Base-by-base conservation (phyloP, 1,140 invertebrate species). In the Diabrotica undecimpunctata region DNA sequence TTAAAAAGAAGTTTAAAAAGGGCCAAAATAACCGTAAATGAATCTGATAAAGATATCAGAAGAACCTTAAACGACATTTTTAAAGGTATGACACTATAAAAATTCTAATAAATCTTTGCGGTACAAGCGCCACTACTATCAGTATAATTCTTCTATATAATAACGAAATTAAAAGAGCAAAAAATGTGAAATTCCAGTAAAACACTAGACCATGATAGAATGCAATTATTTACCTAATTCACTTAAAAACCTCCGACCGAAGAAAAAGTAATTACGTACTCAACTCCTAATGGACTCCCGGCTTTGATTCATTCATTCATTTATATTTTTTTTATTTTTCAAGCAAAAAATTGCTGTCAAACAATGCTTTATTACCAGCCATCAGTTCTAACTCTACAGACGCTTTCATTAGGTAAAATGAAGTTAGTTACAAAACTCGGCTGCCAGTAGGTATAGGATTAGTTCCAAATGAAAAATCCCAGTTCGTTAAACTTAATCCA, bases 181-280 rank as follows among this genome's bases (percentile, higher is more conserved):
- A 57, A 37, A 10, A 10, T 7, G 55, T 10, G 8, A 46, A 57
- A 57, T 57, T 57, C 36, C 55, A 37, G n/a, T 57, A 37, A 41
- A 57, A 57, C 55, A n/a, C 35, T 57, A 57, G 55, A 57, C 55
- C 55, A 57, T 57, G 37, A 57, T 57, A 37, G 37, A 57, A 57
- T 38, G 36, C 37, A 57, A 57, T 57, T 57, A 57, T 57, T 57
- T 57, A 57, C 55, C 55, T 57, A 57, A 57, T 57, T 57, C 55
- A 38, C 35, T 57, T 57, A 57, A 57, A 57, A 57, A 57, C 55
- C 55, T 7, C 36, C 36, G 55, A 36, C 55, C 55, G 37, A 57
- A 57, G 37, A 57, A 57, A 57, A 57, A 57, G 37, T 38, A 57
- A 57, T 57, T 57, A 57, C 55, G 55, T 57, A 57, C 55, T 12